Conservation (phyloP, 2,113 vertebrate genomes). For the Ochotona curzoniae region DNA sequence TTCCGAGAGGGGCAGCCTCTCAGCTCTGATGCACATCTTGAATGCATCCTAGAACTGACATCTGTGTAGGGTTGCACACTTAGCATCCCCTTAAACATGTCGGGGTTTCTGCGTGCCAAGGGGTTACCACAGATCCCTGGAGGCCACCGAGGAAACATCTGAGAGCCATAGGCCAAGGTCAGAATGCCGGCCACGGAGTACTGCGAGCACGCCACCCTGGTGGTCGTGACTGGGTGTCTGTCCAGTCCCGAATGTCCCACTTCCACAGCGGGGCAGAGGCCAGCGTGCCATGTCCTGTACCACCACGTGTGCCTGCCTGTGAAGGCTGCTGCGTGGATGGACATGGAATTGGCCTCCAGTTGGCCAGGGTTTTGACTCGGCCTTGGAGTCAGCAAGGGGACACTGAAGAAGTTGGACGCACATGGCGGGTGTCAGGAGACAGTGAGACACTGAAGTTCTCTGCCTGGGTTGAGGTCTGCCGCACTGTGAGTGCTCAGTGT, state of each 20-base stretch:
- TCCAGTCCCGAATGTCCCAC: neutral
- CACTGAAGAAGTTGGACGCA: neutral
- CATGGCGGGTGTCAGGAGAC: neutral
- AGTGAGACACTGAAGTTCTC: neutral
- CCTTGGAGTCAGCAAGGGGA: neutral
- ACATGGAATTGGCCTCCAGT: neutral
- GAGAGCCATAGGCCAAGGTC: neutral
- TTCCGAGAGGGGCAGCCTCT: neutral
- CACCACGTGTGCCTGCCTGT: neutral
- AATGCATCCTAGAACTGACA: neutral
- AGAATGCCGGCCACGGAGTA: neutral
- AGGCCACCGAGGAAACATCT: slow-evolving; percentile 6
- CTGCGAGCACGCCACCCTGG: rapidly evolving
- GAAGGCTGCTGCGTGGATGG: rapidly evolving
- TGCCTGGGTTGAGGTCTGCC: neutral
- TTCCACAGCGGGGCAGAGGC: neutral
- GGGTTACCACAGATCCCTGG: neutral
- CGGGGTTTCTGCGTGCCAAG: slow-evolving; percentile 11
- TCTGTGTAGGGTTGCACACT: neutral
- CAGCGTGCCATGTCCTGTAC: neutral
- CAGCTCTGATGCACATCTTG: neutral
- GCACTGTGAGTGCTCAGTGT: neutral
- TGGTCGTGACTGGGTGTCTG: neutral
- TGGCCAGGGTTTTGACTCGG: neutral
- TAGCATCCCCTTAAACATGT: neutral